Evolutionary conservation across 2,797 vertebrate species (phyloP), one percentile per base, ranked within the genome.

Genomic region (Coccyzus lansbergi): DNA sequence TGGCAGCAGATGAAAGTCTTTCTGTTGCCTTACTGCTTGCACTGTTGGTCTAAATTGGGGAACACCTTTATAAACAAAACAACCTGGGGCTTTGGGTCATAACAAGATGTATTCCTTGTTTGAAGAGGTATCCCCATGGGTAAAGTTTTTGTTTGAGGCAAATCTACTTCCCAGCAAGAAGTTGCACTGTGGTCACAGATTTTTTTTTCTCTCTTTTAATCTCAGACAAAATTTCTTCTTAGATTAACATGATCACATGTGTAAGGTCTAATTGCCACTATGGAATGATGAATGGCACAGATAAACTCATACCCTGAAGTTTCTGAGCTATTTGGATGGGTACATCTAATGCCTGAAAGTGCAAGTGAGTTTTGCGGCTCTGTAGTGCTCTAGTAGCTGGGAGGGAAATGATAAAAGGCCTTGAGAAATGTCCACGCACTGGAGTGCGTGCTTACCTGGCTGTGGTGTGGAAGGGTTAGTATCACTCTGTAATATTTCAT

Each of bases 171-270:
- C 24, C 28, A 49, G 44, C 25, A 74, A 86, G 28, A 83, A 76
- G 24, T 80, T 88, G 26, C 42, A 58, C 21, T 42, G 16, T 74
- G 42, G 55, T 84, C 9, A 68, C 34, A 6, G 25, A 8, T 3
- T 13, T 60, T 29, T 18, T 29, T 26, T 36, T 65, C 14, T n/a
- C 3, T 8, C 38, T 77, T 86, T 90, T 34, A 68, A 68, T 14
- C 49, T 53, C 10, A 34, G 36, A 21, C 60, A 86, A 52, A 42
- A 9, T 4, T 13, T 84, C 5, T 46, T 84, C n/a, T 71, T 5
- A 3, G 21, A 36, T 81, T 46, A 48, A 28, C 4, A 18, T 31
- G 26, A 31, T 58, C 1, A 0, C 0, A 0, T 77, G 18, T 85
- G 24, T 33, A 67, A 67, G n/a, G 44, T 52, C 60, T 67, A 25